Percentiles rank a stretch among this genome's conserved stretches.
Conservation (phyloP, 2,113 vertebrate genomes). For the Xyrauchen texanus region DNA sequence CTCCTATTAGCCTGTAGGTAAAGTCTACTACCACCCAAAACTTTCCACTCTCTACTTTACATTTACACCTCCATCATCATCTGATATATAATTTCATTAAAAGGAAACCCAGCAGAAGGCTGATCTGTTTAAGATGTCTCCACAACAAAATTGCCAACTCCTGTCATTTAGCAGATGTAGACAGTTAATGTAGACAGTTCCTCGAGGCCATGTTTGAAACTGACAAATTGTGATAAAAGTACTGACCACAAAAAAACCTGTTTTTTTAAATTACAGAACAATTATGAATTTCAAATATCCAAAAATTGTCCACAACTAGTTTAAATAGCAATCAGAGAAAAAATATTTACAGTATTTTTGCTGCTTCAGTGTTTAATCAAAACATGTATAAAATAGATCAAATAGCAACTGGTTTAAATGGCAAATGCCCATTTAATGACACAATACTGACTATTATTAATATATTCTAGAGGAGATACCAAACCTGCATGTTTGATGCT, state of each 20-base stretch:
- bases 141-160: constrained; percentile 27
- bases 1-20: constrained; percentile 58
- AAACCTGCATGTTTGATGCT: too few species aligned
- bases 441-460: too few species aligned
- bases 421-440: too few species aligned
- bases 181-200: constrained; percentile 27
- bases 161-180: constrained; percentile 30
- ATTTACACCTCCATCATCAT: background rate
- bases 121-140: background rate
- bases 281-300: constrained; percentile 22
- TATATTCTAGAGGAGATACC: too few species aligned
- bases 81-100: background rate
- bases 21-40: constrained; percentile 56
- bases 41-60: background rate
- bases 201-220: constrained; percentile 24
- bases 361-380: background rate
- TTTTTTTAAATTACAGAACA: background rate
- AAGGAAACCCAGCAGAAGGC: background rate
- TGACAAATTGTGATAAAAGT: constrained; percentile 15
- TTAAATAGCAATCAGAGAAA: background rate
- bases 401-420: too few species aligned
- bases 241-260: constrained; percentile 24
- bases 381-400: too few species aligned
- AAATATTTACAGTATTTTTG: background rate
- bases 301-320: background rate